Conservation (phyloP, 2,888 invertebrate genomes). For the Xanthia icteritia region DNA sequence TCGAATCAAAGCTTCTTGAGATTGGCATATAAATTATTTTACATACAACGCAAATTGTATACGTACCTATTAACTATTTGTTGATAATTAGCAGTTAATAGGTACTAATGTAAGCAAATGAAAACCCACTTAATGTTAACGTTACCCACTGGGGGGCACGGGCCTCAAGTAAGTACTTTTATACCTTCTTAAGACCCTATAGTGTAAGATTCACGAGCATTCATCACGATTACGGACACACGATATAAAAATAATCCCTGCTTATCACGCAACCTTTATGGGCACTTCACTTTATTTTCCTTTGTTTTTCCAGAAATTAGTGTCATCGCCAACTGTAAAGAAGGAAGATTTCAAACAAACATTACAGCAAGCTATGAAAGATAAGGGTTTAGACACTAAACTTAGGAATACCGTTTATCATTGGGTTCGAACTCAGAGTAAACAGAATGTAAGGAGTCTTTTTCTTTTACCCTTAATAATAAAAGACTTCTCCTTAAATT, state of each 20-base stretch:
- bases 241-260: slow-evolving; percentile 40
- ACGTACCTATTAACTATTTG: neutral
- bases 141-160: neutral
- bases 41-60: neutral
- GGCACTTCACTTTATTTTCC: slow-evolving; percentile 22
- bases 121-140: slow-evolving; percentile 14
- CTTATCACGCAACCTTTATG: slow-evolving; percentile 37
- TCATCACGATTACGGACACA: slow-evolving; percentile 32
- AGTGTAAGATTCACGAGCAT: slow-evolving; percentile 46
- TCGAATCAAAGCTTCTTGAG: neutral
- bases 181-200: slow-evolving; percentile 6
- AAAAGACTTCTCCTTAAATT: neutral
- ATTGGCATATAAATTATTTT: neutral
- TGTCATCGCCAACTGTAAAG: slow-evolving; percentile 93
- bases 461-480: neutral
- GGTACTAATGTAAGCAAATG: neutral
- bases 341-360: slow-evolving; percentile 95
- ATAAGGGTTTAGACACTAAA: slow-evolving; percentile 95
- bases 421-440: slow-evolving; percentile 92
- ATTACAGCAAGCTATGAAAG: slow-evolving; percentile 93
- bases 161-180: neutral
- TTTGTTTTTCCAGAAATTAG: slow-evolving; percentile 91
- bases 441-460: slow-evolving; percentile 78
- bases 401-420: slow-evolving; percentile 96
- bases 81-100: neutral